phyloP scores from a whole-genome alignment of 2,113 vertebrate species.

The Bubalus kerabau region DNA sequence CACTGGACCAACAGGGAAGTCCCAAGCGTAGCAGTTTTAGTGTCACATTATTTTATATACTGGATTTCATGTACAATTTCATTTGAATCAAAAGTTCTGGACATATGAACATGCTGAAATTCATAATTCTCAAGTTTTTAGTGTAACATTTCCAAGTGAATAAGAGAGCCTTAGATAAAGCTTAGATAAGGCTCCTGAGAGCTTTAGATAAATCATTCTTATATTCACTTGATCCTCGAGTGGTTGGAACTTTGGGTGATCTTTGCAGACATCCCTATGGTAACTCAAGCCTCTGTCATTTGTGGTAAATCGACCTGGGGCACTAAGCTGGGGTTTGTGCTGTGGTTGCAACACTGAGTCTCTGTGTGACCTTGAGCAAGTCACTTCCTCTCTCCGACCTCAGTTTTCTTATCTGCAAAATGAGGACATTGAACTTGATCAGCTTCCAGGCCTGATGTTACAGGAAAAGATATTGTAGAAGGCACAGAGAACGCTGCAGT shows the following conservation, averaged over 20 bases:
- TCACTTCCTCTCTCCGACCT: conserved; percentile 9
- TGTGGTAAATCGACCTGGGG: not conserved
- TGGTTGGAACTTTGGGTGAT: not conserved
- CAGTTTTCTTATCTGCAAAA: conserved; percentile 29
- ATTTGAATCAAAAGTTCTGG: not conserved
- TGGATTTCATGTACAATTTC: not conserved
- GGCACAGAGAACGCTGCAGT: not conserved
- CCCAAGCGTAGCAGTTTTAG: not conserved
- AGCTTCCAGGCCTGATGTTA: not conserved
- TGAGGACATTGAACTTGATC: not conserved
- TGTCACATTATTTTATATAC: not conserved
- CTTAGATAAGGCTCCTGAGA: too few species aligned
- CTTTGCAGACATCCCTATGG: not conserved
- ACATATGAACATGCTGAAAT: not conserved
- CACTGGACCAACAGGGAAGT: not conserved
- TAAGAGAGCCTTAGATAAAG: not conserved
- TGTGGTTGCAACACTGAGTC: not conserved
- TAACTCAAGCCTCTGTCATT: not conserved
- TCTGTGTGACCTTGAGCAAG: not conserved
- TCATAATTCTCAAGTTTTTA: not conserved
- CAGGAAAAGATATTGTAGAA: not conserved
- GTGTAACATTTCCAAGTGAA: not conserved
- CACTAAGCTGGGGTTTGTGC: not conserved
- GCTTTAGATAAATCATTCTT: not conserved
- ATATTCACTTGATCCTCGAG: not conserved